phyloP scores from a whole-genome alignment of 2,113 vertebrate genomes.

The Oreochromis spilurus region DNA sequence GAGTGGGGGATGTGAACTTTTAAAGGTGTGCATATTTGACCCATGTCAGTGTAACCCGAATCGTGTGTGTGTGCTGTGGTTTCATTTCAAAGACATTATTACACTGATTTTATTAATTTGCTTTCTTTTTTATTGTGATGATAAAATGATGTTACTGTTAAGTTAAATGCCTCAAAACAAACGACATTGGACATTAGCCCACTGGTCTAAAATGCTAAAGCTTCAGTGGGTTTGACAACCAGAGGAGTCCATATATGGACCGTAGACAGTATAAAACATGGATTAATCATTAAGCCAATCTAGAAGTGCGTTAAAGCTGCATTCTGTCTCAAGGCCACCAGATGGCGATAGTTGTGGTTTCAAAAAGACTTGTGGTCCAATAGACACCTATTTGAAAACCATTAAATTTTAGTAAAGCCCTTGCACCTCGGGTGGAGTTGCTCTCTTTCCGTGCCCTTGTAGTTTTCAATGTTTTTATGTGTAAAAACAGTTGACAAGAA shows the following conservation, averaged over 20 bases:
- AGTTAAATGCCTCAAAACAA: not conserved
- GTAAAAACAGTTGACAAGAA: not conserved
- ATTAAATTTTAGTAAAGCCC: not conserved
- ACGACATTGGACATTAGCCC: not conserved
- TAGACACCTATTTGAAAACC: not conserved
- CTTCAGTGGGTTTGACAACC: not conserved
- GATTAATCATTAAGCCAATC: not conserved
- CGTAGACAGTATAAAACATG: accelerated
- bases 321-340: not conserved
- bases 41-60: not conserved
- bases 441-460: not conserved
- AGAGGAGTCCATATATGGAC: not conserved
- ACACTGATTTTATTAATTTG: accelerated
- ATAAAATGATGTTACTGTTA: not conserved
- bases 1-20: constrained; percentile 15
- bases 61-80: not conserved
- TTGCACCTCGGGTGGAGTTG: not conserved
- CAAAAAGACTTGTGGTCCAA: not conserved
- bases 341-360: not conserved
- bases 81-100: not conserved
- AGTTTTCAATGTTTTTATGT: not conserved
- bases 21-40: not conserved
- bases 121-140: not conserved
- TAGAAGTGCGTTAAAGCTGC: not conserved
- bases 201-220: not conserved